Evolutionary conservation across 2,888 invertebrate species (phyloP).

Genomic region (Pollenia amentaria): DNA sequence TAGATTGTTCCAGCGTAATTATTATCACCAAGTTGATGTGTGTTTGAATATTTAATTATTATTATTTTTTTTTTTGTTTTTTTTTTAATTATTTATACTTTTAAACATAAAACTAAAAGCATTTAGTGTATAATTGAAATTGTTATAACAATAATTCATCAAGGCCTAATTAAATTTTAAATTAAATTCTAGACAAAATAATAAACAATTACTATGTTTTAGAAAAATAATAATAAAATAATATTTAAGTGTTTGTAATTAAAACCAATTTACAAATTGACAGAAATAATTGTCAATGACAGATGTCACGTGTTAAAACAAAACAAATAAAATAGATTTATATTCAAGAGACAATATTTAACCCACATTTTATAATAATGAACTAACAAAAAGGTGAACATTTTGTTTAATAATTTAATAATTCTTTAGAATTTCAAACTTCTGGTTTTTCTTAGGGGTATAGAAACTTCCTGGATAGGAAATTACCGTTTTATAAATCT

Average conservation of each 20-base stretch:
- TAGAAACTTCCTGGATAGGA: background rate
- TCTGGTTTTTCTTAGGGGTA: background rate
- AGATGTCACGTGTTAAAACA: slow-evolving; percentile 36
- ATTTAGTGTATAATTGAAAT: slow-evolving; percentile 25
- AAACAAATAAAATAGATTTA: background rate
- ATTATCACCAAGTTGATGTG: background rate
- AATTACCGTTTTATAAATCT: background rate
- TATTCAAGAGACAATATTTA: background rate
- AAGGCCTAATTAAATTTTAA: slow-evolving; percentile 51
- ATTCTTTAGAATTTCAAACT: background rate
- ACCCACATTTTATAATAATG: slow-evolving; percentile 7
- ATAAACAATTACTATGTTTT: background rate
- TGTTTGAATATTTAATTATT: background rate
- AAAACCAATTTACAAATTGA: background rate
- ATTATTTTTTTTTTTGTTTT: background rate
- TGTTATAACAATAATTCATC: slow-evolving; percentile 38
- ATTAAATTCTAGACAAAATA: slow-evolving; percentile 5
- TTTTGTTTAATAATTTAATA: background rate
- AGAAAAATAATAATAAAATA: slow-evolving; percentile 14
- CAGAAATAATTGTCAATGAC: background rate
- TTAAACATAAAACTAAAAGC: background rate
- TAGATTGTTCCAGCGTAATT: background rate
- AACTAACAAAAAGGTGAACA: background rate
- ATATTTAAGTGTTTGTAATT: background rate
- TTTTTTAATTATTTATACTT: slow-evolving; percentile 13